These are phyloP conservation scores for Oncopodura yosiiana DNA, from an alignment of 1,140 invertebrate genomes.

Conservation along the genomic window DNA sequence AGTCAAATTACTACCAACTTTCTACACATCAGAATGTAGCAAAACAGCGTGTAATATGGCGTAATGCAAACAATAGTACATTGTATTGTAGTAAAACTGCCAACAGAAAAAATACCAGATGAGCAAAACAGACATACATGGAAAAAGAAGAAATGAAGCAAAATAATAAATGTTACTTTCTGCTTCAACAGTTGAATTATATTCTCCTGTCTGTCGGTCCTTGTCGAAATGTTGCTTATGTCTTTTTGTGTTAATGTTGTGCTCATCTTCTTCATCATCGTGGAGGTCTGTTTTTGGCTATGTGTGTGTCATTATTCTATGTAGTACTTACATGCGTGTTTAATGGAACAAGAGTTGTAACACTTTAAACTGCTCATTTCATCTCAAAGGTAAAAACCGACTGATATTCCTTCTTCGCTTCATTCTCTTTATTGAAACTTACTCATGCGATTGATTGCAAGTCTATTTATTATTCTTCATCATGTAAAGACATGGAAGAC, in stretches of 20 bases:
- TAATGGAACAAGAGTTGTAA: neutral
- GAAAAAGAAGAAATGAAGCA: conserved; percentile 1
- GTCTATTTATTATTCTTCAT: conserved; percentile 20
- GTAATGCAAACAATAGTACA: neutral
- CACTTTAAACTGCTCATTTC: neutral
- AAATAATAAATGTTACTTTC: conserved; percentile 22
- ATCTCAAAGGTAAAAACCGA: neutral
- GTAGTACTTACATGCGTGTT: neutral
- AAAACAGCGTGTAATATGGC: neutral
- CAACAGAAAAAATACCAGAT: too few species aligned
- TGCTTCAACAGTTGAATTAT: conserved; percentile 21
- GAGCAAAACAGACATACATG: too few species aligned
- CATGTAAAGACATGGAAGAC: conserved; percentile 7
- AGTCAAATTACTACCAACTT: neutral
- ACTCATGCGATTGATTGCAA: conserved; percentile 23
- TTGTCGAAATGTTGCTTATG: neutral
- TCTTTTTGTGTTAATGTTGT: too few species aligned
- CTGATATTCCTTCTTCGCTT: conserved; percentile 6
- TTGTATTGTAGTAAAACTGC: neutral
- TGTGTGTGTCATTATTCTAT: neutral
- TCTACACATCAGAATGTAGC: neutral
- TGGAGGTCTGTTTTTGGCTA: conserved; percentile 5
- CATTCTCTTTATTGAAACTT: conserved; percentile 14
- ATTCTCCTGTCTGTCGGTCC: conserved; percentile 21
- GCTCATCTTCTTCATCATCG: too few species aligned